Percentiles rank a stretch among this genome's conserved stretches.
Conservation (phyloP, 2,113 vertebrate genomes). For the Lathamus discolor region DNA sequence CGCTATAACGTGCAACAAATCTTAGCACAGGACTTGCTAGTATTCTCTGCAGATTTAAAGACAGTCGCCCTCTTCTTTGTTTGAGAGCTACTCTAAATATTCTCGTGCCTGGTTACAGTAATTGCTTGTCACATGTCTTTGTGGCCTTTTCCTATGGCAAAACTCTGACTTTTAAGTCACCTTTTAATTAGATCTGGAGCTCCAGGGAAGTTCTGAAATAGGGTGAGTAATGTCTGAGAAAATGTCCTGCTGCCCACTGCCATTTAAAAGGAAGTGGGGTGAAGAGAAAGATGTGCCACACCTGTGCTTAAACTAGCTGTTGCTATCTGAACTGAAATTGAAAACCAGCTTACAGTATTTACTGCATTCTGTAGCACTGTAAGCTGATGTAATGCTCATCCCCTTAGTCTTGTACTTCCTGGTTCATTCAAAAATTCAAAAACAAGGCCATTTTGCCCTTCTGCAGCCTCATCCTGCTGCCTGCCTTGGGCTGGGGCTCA, state of each 20-base stretch:
- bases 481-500: background rate
- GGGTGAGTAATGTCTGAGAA: constrained; percentile 40
- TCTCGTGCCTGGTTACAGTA: background rate
- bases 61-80: background rate
- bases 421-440: background rate
- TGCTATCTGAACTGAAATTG: background rate
- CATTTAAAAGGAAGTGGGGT: constrained; percentile 15
- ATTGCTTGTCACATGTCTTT: background rate
- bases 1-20: background rate
- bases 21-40: background rate
- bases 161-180: constrained; percentile 49
- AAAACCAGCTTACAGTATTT: background rate
- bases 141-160: background rate
- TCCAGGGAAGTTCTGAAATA: constrained; percentile 18
- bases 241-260: background rate
- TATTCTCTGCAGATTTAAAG: background rate
- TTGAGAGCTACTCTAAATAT: background rate
- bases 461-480: background rate
- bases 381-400: background rate
- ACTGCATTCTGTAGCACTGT: background rate
- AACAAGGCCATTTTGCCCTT: background rate
- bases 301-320: constrained; percentile 1
- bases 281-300: constrained; percentile 47
- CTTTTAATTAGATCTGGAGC: constrained; percentile 33
- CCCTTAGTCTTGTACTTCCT: background rate